Evolutionary conservation across 2,113 vertebrate genomes (phyloP), one percentile per base, ranked within the genome.

Genomic region (Sinocyclocheilus maitianheensis): DNA sequence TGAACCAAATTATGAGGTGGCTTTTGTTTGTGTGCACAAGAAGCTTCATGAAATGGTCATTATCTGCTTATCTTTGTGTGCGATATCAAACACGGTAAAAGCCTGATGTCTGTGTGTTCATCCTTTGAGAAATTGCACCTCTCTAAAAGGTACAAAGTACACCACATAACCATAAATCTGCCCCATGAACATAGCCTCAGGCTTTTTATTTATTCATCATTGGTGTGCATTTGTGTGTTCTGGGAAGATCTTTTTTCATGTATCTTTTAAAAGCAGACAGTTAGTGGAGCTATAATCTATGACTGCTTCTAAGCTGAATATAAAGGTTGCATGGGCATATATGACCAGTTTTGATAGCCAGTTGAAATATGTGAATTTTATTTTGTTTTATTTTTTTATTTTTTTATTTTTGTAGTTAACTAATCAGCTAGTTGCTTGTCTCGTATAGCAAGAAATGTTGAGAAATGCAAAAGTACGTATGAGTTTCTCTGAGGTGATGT

Each of bases 231-330:
- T 20, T 53, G 34, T 67, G 46, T 58, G 10, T 77, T 89, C 77
- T 86, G 58, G 72, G 77, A 88, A 81, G 86, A 81, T 63, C 62
- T 30, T 18, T 82, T 78, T 85, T 91, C 24, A 65, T 65, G 53
- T 76, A 60, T 77, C 11, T 48, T 48, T 48, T 83, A 74, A 81
- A 84, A 87, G 34, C 55, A 82, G 77, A 63, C 85, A 84, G 86
- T 91, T 89, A 87, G 37, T 34, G 2, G 37, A 89, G 48, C 86
- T 84, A 85, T 84, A 88, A 76, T 65, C 71, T 69, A 24, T 65
- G 81, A 79, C 30, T 75, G 43, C 55, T 84, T 5, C 71, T 75
- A 80, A 80, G 60, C 69, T 46, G 63, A 63, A 34, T 43, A 83
- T 79, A 30, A 51, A 20, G 48, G n/a, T 48, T 48, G 46, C 46